A percentile compares a stretch with the other conserved stretches of the same genome.
Conservation (phyloP, 2,888 invertebrate genomes). For the Nasonovia ribisnigri region DNA sequence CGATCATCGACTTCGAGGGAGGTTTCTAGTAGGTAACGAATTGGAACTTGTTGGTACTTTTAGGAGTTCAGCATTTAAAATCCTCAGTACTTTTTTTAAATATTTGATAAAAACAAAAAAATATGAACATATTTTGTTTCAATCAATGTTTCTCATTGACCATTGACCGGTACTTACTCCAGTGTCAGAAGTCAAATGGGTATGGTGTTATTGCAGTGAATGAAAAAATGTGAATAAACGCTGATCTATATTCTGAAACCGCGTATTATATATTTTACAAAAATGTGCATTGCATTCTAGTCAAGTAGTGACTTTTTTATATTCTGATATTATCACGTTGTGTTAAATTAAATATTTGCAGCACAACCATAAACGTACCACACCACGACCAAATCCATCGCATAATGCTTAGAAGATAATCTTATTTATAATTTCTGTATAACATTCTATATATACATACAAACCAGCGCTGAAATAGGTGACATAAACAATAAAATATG, state of each 20-base stretch:
- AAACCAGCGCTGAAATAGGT: not conserved
- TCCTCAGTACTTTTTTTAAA: too few relatives aligned
- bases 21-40: too few relatives aligned
- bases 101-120: too few relatives aligned
- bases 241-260: not conserved
- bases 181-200: not conserved
- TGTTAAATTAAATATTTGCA: not conserved
- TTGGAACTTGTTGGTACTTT: too few relatives aligned
- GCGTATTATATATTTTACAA: not conserved
- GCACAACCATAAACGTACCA: not conserved
- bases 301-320: not conserved
- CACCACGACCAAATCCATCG: not conserved
- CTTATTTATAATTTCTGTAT: not conserved
- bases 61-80: too few relatives aligned
- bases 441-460: not conserved
- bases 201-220: not conserved
- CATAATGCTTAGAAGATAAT: not conserved
- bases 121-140: too few relatives aligned
- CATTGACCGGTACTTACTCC: not conserved
- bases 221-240: not conserved
- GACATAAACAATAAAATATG: not conserved
- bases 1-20: too few relatives aligned
- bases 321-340: not conserved
- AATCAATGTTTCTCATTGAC: too few relatives aligned
- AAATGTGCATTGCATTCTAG: not conserved